Evolutionary conservation across 37 sponge, comb jelly and placozoan genomes (phyloP).

Genomic region (Halisarca cf. caerulea): DNA sequence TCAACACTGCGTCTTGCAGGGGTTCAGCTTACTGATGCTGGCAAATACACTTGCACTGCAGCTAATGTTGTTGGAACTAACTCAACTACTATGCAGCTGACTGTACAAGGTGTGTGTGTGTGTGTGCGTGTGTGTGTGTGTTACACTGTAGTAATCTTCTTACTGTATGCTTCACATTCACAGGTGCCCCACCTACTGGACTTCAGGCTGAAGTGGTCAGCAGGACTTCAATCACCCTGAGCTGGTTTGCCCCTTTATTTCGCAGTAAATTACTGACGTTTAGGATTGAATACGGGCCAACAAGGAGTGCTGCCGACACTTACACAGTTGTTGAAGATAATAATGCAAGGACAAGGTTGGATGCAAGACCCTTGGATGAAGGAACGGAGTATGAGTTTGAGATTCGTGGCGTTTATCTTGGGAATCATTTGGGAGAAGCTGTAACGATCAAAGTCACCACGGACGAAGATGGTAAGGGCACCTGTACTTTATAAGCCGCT

Average conservation of each 20-base stretch:
- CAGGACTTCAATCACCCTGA: not conserved
- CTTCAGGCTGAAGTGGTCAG: not conserved
- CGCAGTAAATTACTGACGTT: not conserved
- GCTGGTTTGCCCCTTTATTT: conserved; percentile 25
- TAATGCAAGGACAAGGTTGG: not conserved
- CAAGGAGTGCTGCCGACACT: not conserved
- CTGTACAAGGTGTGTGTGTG: conserved; percentile 38
- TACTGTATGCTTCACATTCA: too few relatives aligned
- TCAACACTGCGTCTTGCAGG: not conserved
- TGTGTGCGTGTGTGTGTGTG: not conserved
- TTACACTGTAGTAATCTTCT: too few relatives aligned
- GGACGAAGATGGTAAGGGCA: conserved; percentile 45
- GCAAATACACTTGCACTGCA: conserved; percentile 41
- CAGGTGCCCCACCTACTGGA: conserved; percentile 39
- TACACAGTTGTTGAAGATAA: not conserved
- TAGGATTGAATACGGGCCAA: not conserved
- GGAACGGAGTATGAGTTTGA: conserved; percentile 31
- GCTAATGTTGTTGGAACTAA: conserved; percentile 22
- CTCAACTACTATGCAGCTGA: conserved; percentile 3
- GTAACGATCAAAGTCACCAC: conserved; percentile 21
- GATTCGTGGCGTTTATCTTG: conserved; percentile 28
- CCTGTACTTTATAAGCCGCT: not conserved
- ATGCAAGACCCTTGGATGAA: not conserved
- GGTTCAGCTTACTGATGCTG: conserved; percentile 1
- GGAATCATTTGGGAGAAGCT: conserved; percentile 22